Conservation (phyloP, 92 coral and sea anemone species). For the Zoanthus sansibaricus region DNA sequence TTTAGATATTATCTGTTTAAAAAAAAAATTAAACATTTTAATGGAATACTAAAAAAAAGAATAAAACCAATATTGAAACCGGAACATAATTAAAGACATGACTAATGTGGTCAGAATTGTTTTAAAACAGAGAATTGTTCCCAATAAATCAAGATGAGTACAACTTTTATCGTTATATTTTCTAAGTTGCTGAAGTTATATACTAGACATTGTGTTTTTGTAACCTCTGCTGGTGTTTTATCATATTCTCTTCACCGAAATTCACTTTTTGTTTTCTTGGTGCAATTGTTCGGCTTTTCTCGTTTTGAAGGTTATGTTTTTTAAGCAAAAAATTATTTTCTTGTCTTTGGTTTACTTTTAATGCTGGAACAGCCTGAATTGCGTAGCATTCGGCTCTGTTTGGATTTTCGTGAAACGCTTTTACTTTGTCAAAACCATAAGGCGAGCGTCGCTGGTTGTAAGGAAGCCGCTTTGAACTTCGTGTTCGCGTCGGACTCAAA, state of each 20-base stretch:
- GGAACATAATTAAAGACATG: not conserved
- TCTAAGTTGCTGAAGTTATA: not conserved
- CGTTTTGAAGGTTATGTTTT: not conserved
- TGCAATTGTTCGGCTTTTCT: not conserved
- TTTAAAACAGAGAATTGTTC: no score
- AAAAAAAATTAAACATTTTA: not conserved
- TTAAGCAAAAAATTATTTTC: not conserved
- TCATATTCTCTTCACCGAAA: constrained; percentile 69
- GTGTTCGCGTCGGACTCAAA: constrained; percentile 28
- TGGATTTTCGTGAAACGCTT: not conserved
- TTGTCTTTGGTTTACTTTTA: not conserved
- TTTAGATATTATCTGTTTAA: not conserved
- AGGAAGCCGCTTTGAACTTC: constrained; percentile 25
- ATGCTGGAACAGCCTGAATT: not conserved
- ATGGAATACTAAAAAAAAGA: not conserved
- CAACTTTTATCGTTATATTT: not conserved
- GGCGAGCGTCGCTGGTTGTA: constrained; percentile 46
- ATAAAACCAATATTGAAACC: not conserved
- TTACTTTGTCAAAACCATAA: constrained; percentile 8
- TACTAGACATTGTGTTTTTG: not conserved
- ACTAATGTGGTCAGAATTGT: no score
- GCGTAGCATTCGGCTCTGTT: not conserved
- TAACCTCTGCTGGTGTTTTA: constrained; percentile 12
- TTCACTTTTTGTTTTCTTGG: constrained; percentile 66
- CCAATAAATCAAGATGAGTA: no score